Base-by-base conservation (phyloP, 1,140 invertebrate species). In the Zaprionus taronus region DNA sequence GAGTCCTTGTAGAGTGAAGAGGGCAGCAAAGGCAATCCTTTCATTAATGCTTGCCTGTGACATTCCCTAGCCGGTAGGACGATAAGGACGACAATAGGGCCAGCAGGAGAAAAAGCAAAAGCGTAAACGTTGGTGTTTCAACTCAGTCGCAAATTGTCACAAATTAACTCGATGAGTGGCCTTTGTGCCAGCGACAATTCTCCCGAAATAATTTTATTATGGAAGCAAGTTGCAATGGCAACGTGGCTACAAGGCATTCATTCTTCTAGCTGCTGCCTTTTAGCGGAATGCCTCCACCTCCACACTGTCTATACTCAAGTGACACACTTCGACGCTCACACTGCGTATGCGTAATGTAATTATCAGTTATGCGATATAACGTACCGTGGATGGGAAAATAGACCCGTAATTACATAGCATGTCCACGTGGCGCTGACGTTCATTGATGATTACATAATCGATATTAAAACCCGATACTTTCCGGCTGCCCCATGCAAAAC, bases 141-240 rank as follows among this genome's bases (percentile, higher is more conserved):
- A 78, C 84, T 83, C 67, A 22, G 58, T 69, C 66, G 44, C 55
- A 76, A 76, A 72, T 76, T 89, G 81, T 89, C 68, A 65, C 84
- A 87, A 87, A 87, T 87, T 89, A 87, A 89, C 84, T 89, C 78
- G 81, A 89, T 81, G 84, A 89, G 81, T 72, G 78, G 72, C 83
- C 79, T 69, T 80, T 86, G 76, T 60, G 58, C 38, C 64, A 78
- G 60, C 63, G 61, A 53, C 74, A 72, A 69, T 81, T 81, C 62
- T 80, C 66, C 65, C 73, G 72, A 70, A 80, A 89, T 87, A 87
- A 87, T 87, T 87, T 71, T 84, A 87, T 87, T 89, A 83, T 71
- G 78, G 53, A 41, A 70, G 56, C 22, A 36, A 70, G 34, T 57
- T 55, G 55, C 20, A 38, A 38, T n/a, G 26, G 22, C 6, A 31